Percentiles rank a stretch among this genome's conserved stretches.
Conservation (phyloP, 2,888 invertebrate species). For the Xestia sexstrigata region DNA sequence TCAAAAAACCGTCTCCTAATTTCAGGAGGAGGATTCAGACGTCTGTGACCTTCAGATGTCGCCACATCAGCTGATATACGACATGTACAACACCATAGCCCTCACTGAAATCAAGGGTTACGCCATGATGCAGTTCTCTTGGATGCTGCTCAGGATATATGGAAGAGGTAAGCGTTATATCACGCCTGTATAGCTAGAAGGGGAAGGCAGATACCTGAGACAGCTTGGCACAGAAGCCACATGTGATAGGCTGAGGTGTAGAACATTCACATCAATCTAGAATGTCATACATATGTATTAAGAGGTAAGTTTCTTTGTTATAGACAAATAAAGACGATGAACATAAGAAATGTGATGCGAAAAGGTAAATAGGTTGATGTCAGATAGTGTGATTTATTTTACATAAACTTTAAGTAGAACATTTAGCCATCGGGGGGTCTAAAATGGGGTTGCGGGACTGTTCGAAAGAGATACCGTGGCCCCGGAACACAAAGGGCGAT, state of each 20-base stretch:
- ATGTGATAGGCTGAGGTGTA: background rate
- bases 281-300: too few species aligned
- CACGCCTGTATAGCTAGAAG: background rate
- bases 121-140: constrained; percentile 97
- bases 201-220: background rate
- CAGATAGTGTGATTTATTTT: background rate
- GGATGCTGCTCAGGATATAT: constrained; percentile 95
- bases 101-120: constrained; percentile 96
- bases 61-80: constrained; percentile 95
- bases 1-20: constrained; percentile 36
- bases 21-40: constrained; percentile 92
- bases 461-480: too few species aligned
- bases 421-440: background rate
- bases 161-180: constrained; percentile 91
- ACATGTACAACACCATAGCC: constrained; percentile 95
- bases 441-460: too few species aligned
- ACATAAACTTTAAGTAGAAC: background rate
- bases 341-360: constrained; percentile 1
- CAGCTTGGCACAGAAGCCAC: background rate
- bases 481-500: too few species aligned
- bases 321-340: constrained; percentile 5
- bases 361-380: constrained; percentile 8
- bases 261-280: background rate
- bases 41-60: constrained; percentile 94
- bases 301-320: constrained; percentile 25